Evolutionary conservation across 2,888 invertebrate genomes (phyloP).

Genomic region (Trichogramma evanescens): DNA sequence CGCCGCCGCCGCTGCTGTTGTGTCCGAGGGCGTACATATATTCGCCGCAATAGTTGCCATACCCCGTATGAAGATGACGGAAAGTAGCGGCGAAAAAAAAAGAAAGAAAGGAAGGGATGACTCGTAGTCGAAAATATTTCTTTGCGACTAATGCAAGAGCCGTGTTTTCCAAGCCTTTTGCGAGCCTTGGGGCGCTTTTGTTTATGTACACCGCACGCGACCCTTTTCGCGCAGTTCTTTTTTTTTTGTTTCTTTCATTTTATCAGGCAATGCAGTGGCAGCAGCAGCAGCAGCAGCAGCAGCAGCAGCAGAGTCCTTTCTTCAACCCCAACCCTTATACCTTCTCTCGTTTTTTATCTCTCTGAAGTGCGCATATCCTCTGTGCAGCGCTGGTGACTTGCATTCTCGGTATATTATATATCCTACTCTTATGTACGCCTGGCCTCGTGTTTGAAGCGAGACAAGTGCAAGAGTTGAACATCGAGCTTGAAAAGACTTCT

Average conservation of each 20-base stretch:
- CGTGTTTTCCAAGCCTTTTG: conserved; percentile 30
- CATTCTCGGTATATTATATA: too few species aligned
- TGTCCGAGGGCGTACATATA: too few species aligned
- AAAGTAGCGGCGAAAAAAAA: background rate
- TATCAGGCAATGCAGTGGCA: background rate
- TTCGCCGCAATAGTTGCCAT: too few species aligned
- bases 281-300: too few species aligned
- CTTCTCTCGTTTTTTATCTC: background rate
- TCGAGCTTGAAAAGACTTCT: too few species aligned
- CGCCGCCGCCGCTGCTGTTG: background rate
- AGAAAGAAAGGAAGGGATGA: background rate
- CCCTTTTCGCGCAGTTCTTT: conserved; percentile 1
- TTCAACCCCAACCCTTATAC: background rate
- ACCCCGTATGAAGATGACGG: background rate
- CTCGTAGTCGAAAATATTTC: conserved; percentile 39
- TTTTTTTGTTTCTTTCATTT: background rate
- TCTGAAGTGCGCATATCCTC: background rate
- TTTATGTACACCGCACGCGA: conserved; percentile 6
- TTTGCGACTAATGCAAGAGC: conserved; percentile 44
- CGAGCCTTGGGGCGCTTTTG: background rate
- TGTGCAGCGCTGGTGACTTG: too few species aligned
- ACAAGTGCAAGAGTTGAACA: too few species aligned
- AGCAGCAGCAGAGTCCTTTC: too few species aligned
- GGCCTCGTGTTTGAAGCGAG: too few species aligned
- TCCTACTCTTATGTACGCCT: too few species aligned